These are phyloP conservation scores for Trissolcus japonicus DNA, from an alignment of 2,888 invertebrate genomes.

Conservation along the genomic window DNA sequence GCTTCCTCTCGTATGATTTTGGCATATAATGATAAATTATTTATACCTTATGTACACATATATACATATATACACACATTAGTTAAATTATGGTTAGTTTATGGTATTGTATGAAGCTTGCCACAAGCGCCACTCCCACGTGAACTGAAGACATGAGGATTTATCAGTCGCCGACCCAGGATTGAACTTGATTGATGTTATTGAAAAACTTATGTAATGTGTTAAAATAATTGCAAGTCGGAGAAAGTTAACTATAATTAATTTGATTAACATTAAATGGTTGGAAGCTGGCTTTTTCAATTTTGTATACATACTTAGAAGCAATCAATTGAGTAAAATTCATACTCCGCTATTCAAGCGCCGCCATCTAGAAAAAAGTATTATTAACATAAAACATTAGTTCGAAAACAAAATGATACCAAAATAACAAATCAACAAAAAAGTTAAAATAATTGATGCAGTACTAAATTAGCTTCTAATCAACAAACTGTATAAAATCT, in stretches of 20 bases:
- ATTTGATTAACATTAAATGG: slow-evolving; percentile 24
- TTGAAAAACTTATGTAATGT: slow-evolving; percentile 27
- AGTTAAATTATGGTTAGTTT: slow-evolving; percentile 17
- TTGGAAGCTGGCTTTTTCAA: slow-evolving; percentile 5
- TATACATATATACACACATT: slow-evolving; percentile 5
- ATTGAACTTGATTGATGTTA: slow-evolving; percentile 46
- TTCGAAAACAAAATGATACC: slow-evolving; percentile 6
- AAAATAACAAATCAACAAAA: neutral
- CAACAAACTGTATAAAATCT: no score
- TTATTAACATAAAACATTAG: slow-evolving; percentile 23
- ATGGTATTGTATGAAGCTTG: slow-evolving; percentile 8
- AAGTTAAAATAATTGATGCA: neutral
- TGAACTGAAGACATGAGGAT: neutral
- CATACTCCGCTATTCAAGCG: slow-evolving; percentile 30
- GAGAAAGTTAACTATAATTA: slow-evolving; percentile 25
- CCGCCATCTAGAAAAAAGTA: slow-evolving; percentile 31
- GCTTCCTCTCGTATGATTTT: slow-evolving; percentile 5
- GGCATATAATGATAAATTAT: slow-evolving; percentile 1
- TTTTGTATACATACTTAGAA: slow-evolving; percentile 47
- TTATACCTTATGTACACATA: neutral
- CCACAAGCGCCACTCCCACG: slow-evolving; percentile 21
- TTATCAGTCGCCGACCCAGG: slow-evolving; percentile 28
- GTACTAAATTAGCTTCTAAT: neutral
- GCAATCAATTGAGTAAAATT: slow-evolving; percentile 45
- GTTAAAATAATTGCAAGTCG: slow-evolving; percentile 17